Evolutionary conservation across 1,140 invertebrate species (phyloP).

Genomic region (Ostrea denselamellosa): DNA sequence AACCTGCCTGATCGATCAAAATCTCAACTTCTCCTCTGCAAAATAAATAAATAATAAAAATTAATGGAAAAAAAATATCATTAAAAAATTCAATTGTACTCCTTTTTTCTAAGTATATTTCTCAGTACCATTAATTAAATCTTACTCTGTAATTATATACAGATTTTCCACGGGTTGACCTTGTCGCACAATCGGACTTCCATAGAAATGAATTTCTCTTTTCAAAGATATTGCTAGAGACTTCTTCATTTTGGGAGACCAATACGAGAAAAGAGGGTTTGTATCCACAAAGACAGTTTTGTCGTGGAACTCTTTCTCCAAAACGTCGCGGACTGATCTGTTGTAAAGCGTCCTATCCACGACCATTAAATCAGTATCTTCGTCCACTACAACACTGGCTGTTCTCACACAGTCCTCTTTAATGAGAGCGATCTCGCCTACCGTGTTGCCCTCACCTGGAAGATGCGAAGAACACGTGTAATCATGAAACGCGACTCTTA

Average conservation of each 20-base stretch:
- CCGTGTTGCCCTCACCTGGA: constrained; percentile 71
- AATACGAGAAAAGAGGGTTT: constrained; percentile 68
- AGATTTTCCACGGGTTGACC: constrained; percentile 64
- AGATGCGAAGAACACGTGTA: not conserved
- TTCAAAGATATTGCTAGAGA: constrained; percentile 71
- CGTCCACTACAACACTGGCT: constrained; percentile 74
- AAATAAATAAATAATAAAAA: not conserved
- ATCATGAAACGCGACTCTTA: too few relatives aligned
- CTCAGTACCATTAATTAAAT: constrained; percentile 33
- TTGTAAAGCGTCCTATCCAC: constrained; percentile 73
- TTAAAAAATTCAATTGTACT: not conserved
- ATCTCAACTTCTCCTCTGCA: constrained; percentile 73
- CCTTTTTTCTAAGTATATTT: not conserved
- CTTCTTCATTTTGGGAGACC: constrained; percentile 70
- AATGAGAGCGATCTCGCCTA: constrained; percentile 75
- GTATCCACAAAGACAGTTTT: constrained; percentile 70
- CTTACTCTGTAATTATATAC: constrained; percentile 73
- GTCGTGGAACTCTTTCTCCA: constrained; percentile 70
- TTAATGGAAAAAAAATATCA: not conserved
- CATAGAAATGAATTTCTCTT: constrained; percentile 68
- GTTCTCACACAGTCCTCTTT: constrained; percentile 74
- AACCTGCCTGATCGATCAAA: constrained; percentile 65
- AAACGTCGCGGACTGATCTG: constrained; percentile 69
- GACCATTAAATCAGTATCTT: constrained; percentile 70
- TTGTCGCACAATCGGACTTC: constrained; percentile 65